These are phyloP conservation scores for Lepidocyrtinus sp. DNA, from an alignment of 2,888 invertebrate species.

Conservation along the genomic window DNA sequence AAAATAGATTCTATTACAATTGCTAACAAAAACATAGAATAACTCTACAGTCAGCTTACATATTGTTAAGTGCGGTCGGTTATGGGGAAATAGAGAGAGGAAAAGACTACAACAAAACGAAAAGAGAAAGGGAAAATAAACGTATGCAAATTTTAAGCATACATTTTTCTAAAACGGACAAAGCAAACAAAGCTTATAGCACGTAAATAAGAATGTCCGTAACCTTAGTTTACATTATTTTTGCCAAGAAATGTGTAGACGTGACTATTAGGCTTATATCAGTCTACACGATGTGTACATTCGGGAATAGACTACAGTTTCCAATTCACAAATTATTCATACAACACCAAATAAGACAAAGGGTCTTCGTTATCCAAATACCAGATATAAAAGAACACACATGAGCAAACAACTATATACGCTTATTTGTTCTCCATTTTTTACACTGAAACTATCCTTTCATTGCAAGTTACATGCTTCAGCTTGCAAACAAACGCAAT, in stretches of 20 bases:
- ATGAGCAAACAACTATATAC: no score
- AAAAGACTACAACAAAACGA: conserved; percentile 6
- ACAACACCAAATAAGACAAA: conserved; percentile 52
- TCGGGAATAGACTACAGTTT: conserved; percentile 52
- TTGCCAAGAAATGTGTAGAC: conserved; percentile 36
- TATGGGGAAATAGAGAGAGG: neutral
- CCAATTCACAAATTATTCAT: conserved; percentile 57
- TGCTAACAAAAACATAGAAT: neutral
- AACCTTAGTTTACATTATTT: conserved; percentile 4
- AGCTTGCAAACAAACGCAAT: neutral
- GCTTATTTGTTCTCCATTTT: neutral
- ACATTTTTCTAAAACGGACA: conserved; percentile 15
- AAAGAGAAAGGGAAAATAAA: conserved; percentile 14
- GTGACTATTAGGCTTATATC: conserved; percentile 39
- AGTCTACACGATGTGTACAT: conserved; percentile 41
- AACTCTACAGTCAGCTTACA: neutral
- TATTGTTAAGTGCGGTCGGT: neutral
- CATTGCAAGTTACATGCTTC: no score
- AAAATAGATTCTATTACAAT: neutral
- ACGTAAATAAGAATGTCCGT: neutral
- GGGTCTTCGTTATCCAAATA: conserved; percentile 43
- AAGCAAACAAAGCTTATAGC: conserved; percentile 15
- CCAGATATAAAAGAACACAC: conserved; percentile 12
- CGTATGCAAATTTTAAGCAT: conserved; percentile 13
- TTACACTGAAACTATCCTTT: neutral